A percentile compares a stretch with the other conserved stretches of the same genome.
phyloP scores from a whole-genome alignment of 2,888 invertebrate species.

The Rhodophaea formosa region DNA sequence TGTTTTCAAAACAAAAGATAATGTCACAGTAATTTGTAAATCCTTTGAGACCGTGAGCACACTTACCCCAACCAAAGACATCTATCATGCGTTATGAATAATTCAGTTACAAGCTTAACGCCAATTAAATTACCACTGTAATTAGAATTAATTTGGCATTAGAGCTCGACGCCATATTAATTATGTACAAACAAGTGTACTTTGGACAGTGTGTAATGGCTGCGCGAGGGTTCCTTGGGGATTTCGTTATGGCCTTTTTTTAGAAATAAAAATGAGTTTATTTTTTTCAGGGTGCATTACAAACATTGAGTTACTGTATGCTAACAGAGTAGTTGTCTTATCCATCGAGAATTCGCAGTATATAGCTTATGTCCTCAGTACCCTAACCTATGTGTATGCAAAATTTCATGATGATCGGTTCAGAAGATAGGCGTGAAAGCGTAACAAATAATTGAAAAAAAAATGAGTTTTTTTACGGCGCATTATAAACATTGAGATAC shows the following conservation, averaged over 20 bases:
- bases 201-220: not conserved
- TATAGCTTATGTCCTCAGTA: no score
- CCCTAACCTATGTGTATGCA: no score
- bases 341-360: no score
- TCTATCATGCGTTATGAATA: conserved; percentile 11
- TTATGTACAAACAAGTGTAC: conserved; percentile 14
- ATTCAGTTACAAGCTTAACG: conserved; percentile 16
- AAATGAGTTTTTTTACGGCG: no score
- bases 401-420: no score
- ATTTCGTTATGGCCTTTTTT: not conserved
- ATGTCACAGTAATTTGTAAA: not conserved
- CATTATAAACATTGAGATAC: no score
- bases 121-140: conserved; percentile 20
- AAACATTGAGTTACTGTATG: not conserved
- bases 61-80: conserved; percentile 4
- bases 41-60: not conserved
- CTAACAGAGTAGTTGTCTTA: no score
- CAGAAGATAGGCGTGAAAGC: no score
- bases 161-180: conserved; percentile 18
- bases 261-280: not conserved
- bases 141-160: conserved; percentile 24
- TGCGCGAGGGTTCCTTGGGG: not conserved
- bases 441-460: no score
- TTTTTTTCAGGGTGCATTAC: not conserved
- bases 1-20: no score